phyloP scores from a whole-genome alignment of 2,888 invertebrate genomes.

The Zhuqinia jingwanae region DNA sequence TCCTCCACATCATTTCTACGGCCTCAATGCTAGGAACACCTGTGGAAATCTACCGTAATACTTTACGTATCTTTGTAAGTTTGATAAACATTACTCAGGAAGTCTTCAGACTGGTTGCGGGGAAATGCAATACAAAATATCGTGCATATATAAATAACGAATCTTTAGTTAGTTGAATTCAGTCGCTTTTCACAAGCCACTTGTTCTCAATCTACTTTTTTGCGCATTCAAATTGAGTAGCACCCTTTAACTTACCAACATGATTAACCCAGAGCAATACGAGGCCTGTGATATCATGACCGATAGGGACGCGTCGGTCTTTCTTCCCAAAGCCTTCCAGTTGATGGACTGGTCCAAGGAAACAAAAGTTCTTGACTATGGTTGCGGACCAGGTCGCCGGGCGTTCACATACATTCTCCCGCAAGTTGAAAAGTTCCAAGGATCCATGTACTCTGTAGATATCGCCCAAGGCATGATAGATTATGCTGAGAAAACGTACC shows the following conservation, averaged over 20 bases:
- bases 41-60: no score
- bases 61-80: no score
- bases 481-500: constrained; percentile 65
- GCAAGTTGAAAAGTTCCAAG: constrained; percentile 54
- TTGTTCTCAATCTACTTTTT: no score
- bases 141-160: no score
- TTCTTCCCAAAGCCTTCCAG: constrained; percentile 56
- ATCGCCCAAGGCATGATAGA: constrained; percentile 73
- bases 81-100: no score
- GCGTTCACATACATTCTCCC: constrained; percentile 70
- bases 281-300: constrained; percentile 66
- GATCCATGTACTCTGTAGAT: constrained; percentile 70
- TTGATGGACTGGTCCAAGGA: constrained; percentile 67
- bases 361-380: constrained; percentile 73
- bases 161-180: no score
- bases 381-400: constrained; percentile 74
- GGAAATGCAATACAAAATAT: no score
- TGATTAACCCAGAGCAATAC: constrained; percentile 67
- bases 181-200: no score
- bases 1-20: no score
- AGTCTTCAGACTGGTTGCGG: no score
- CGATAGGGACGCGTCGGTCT: constrained; percentile 65
- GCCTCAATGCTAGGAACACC: no score
- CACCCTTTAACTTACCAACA: not conserved
- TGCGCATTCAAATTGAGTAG: no score